A percentile compares a stretch with the other conserved stretches of the same genome.
Conservation (phyloP, 2,888 invertebrate species). For the Lasiommata megera region DNA sequence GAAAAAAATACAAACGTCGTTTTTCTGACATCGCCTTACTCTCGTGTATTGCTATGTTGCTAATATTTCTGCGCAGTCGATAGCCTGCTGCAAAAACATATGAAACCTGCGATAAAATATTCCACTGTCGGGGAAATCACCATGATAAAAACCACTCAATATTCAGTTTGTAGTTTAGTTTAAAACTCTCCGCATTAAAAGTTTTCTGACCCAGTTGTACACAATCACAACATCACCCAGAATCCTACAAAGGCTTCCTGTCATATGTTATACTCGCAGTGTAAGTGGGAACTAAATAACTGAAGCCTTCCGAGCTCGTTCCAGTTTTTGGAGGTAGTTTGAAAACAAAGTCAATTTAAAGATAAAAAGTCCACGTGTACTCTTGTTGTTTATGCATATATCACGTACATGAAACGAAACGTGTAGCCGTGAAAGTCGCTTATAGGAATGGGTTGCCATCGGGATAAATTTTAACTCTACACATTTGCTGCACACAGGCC, state of each 20-base stretch:
- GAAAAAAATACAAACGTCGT: no score
- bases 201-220: constrained; percentile 3
- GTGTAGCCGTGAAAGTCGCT: no score
- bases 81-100: neutral
- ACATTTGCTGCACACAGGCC: no score
- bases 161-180: neutral
- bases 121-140: neutral
- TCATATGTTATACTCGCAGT: constrained; percentile 12
- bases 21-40: no score
- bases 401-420: no score
- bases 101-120: neutral
- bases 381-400: constrained; percentile 13
- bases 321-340: constrained; percentile 49
- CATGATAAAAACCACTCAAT: constrained; percentile 1
- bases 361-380: constrained; percentile 14
- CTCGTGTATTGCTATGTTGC: no score
- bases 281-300: constrained; percentile 44
- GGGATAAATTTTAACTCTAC: no score
- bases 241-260: constrained; percentile 23
- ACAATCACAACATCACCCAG: constrained; percentile 6
- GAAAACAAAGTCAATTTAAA: constrained; percentile 39
- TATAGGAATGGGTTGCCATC: no score
- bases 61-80: no score
- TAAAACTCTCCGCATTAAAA: neutral
- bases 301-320: constrained; percentile 47